Evolutionary conservation across 2,888 invertebrate genomes (phyloP).

Genomic region (Cabera pusaria): DNA sequence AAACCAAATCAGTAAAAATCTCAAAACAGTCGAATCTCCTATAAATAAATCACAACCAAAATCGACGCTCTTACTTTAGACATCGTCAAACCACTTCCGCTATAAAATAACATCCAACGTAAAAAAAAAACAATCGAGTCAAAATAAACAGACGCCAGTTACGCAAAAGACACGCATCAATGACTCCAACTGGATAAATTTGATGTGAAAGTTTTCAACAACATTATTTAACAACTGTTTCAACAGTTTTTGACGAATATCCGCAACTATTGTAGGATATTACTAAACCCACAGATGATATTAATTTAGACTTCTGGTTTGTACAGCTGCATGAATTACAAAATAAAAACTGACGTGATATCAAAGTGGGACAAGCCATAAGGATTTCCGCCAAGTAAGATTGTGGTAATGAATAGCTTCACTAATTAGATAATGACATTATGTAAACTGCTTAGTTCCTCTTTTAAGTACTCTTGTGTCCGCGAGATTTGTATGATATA

Average conservation of each 20-base stretch:
- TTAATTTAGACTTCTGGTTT: conserved; percentile 11
- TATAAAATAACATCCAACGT: background rate
- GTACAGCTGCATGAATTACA: conserved; percentile 22
- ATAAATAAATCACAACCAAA: too few species aligned
- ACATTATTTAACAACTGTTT: conserved; percentile 19
- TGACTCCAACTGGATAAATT: conserved; percentile 15
- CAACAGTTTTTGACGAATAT: conserved; percentile 24
- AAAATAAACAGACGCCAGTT: conserved; percentile 7
- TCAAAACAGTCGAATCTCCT: too few species aligned
- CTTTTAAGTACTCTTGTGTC: too few species aligned
- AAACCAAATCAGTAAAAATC: too few species aligned
- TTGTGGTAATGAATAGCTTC: conserved; percentile 11
- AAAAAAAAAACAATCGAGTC: conserved; percentile 5
- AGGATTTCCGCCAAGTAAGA: conserved; percentile 24
- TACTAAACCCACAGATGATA: conserved; percentile 1
- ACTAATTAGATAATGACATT: conserved; percentile 20
- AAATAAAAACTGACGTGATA: conserved; percentile 15
- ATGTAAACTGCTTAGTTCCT: conserved; percentile 12
- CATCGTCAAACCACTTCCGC: too few species aligned
- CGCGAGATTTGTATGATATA: too few species aligned
- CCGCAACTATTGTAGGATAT: conserved; percentile 1
- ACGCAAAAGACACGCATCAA: conserved; percentile 27
- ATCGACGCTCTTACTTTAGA: too few species aligned
- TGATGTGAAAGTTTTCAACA: conserved; percentile 12
- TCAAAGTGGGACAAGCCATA: conserved; percentile 23